These are phyloP conservation scores for Lathronympha strigana DNA, from an alignment of 2,888 invertebrate species.

Conservation along the genomic window DNA sequence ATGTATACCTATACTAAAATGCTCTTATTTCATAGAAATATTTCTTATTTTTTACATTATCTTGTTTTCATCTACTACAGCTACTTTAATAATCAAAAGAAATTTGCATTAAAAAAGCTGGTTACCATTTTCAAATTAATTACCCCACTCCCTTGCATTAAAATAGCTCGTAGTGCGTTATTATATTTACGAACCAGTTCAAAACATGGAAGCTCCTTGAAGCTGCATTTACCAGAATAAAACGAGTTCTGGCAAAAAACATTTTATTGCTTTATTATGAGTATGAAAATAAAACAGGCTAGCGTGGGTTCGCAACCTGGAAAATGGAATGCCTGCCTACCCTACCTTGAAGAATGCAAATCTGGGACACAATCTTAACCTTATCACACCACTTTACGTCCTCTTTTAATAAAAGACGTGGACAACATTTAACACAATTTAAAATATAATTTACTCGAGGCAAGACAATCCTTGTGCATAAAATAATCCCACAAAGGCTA, in stretches of 20 bases:
- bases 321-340: conserved; percentile 59
- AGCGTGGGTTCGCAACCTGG: conserved; percentile 60
- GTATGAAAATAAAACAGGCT: conserved; percentile 62
- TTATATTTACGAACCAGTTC: conserved; percentile 21
- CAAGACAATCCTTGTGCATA: conserved; percentile 24
- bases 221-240: conserved; percentile 47
- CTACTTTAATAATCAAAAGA: too few species aligned
- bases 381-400: conserved; percentile 50
- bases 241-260: conserved; percentile 56
- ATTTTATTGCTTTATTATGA: conserved; percentile 65
- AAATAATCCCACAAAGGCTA: conserved; percentile 31
- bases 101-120: not conserved
- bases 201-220: conserved; percentile 33
- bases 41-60: too few species aligned
- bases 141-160: not conserved
- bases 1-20: too few species aligned
- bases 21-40: too few species aligned
- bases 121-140: not conserved
- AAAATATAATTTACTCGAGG: conserved; percentile 22
- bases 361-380: conserved; percentile 66
- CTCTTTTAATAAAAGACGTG: conserved; percentile 30
- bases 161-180: conserved; percentile 1
- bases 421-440: too few species aligned
- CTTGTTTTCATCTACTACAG: too few species aligned
- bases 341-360: conserved; percentile 59